phyloP scores from a whole-genome alignment of 2,888 invertebrate species.

The Crioceris asparagi region DNA sequence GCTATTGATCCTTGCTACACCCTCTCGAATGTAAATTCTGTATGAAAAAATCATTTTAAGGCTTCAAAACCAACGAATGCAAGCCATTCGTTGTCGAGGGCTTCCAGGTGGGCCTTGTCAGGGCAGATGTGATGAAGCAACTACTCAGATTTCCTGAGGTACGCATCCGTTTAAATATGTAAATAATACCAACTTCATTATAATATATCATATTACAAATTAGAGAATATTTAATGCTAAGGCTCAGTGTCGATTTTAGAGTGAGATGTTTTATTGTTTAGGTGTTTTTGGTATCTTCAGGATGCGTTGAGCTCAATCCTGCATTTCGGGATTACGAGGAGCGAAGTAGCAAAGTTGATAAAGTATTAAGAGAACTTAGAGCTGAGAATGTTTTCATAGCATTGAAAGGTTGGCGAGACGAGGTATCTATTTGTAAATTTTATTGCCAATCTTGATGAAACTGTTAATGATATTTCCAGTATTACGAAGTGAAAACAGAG shows the following conservation, averaged over 20 bases:
- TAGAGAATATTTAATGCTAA: no score
- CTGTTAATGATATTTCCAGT: slow-evolving; percentile 40
- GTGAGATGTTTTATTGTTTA: no score
- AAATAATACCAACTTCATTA: no score
- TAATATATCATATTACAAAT: slow-evolving; percentile 1
- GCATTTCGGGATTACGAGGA: slow-evolving; percentile 79
- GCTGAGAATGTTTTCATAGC: slow-evolving; percentile 68
- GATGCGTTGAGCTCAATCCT: slow-evolving; percentile 73
- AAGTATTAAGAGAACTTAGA: slow-evolving; percentile 65
- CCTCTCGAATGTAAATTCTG: slow-evolving; percentile 15
- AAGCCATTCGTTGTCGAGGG: slow-evolving; percentile 82
- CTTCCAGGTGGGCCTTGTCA: slow-evolving; percentile 79
- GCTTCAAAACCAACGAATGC: slow-evolving; percentile 66
- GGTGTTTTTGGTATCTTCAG: slow-evolving; percentile 63
- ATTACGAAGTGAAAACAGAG: slow-evolving; percentile 80
- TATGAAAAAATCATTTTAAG: no score
- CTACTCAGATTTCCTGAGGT: slow-evolving; percentile 74
- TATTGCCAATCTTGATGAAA: background rate
- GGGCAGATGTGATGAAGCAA: slow-evolving; percentile 73
- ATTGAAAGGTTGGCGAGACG: slow-evolving; percentile 86
- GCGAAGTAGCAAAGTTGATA: slow-evolving; percentile 65
- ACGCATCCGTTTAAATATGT: slow-evolving; percentile 21
- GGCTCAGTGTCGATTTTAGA: no score
- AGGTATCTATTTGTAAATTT: slow-evolving; percentile 44
- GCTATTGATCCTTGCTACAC: slow-evolving; percentile 25